Evolutionary conservation across 2,113 vertebrate genomes (phyloP), one percentile per base, ranked within the genome.

Genomic region (Tychaedon coryphoeus): DNA sequence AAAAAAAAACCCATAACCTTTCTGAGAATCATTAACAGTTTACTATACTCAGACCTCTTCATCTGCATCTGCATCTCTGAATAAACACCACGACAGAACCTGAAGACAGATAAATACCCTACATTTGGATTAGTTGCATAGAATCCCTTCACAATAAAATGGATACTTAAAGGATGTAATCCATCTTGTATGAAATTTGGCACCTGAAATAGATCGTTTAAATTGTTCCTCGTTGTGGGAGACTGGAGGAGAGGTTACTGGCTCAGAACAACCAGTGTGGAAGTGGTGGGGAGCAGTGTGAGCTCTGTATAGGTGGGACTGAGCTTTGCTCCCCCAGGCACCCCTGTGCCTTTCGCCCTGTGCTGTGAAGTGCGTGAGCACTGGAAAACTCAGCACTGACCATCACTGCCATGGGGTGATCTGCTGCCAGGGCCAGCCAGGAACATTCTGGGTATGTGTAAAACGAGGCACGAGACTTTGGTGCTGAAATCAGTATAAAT

Each of bases 311-410:
- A 16, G 50, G 24, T 29, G 34, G 8, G 19, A 19, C 0, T 0
- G 24, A 0, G 2, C 34, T 19, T 15, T 15, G 34, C 34, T 57
- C 20, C 17, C 25, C 9, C 0, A 36, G 0, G 18, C 22, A 23
- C 2, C 36, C 22, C 31, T 16, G 33, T 65, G 36, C 31, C 22
- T 33, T 33, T 33, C 1, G 0, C 0, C 0, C 26, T 33, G 58
- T 0, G 0, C 50, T 36, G 33, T 13, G 29, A 11, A 20, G 48
- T 0, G 5, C 1, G 1, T 19, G 13, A 87, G 48, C 29, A 3
- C 24, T 29, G 48, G 56, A 71, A 40, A 62, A 56, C 5, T 4
- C 74, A 71, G 29, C 0, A 0, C 60, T 74, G 53, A 2, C 4
- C 22, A 14, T 4, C 12, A 3, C 36, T 36, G 12, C 10, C 2